Evolutionary conservation across 2,888 invertebrate genomes (phyloP).

Genomic region (Tetheella fluctuosa): DNA sequence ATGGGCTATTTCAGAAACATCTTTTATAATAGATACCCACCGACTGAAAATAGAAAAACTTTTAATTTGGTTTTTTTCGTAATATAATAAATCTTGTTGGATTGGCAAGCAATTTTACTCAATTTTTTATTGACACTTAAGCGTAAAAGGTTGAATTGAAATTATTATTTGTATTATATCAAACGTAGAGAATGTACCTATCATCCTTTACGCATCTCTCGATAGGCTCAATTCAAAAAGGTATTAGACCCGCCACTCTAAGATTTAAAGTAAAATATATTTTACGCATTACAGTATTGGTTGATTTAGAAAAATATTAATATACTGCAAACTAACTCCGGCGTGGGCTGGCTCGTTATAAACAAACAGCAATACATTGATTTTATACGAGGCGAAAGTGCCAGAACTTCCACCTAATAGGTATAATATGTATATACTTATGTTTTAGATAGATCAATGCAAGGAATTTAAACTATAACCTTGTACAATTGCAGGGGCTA

Average conservation of each 20-base stretch:
- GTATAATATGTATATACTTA: too few relatives aligned
- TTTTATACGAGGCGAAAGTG: too few relatives aligned
- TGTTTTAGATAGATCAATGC: neutral
- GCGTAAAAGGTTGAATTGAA: slow-evolving; percentile 2
- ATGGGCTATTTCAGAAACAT: slow-evolving; percentile 24
- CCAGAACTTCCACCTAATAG: too few relatives aligned
- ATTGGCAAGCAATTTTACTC: neutral
- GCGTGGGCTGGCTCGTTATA: too few relatives aligned
- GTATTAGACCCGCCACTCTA: neutral
- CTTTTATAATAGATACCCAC: slow-evolving; percentile 8
- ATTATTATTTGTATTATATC: neutral
- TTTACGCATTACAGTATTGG: too few relatives aligned
- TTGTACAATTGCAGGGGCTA: neutral
- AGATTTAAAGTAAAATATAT: neutral
- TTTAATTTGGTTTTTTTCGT: slow-evolving; percentile 8
- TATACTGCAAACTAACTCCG: too few relatives aligned
- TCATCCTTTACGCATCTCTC: neutral
- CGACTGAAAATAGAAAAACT: neutral
- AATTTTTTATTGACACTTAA: neutral
- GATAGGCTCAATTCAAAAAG: neutral
- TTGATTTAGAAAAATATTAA: too few relatives aligned
- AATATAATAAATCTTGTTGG: neutral
- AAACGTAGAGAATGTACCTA: neutral
- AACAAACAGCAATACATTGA: too few relatives aligned
- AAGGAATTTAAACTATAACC: neutral